These are phyloP conservation scores for Tribolium freemani DNA, from an alignment of 2,888 invertebrate genomes.

Conservation along the genomic window DNA sequence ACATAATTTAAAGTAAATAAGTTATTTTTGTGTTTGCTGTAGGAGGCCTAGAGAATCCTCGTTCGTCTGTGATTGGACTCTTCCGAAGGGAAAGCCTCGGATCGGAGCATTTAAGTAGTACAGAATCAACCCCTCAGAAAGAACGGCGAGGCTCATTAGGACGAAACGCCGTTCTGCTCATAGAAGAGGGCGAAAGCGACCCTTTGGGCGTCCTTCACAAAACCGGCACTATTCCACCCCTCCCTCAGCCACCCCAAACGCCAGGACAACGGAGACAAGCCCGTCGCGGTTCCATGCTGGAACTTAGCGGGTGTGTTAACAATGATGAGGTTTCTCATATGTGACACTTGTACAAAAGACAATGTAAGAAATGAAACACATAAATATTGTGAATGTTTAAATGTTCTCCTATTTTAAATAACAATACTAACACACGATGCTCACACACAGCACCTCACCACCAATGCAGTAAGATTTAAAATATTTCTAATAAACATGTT, in stretches of 20 bases:
- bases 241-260: constrained; percentile 72
- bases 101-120: constrained; percentile 74
- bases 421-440: neutral
- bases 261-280: constrained; percentile 77
- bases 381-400: constrained; percentile 19
- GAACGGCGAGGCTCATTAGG: constrained; percentile 62
- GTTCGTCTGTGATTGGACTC: constrained; percentile 91
- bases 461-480: neutral
- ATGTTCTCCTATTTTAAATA: constrained; percentile 2
- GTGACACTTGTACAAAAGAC: constrained; percentile 49
- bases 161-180: constrained; percentile 71
- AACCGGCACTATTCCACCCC: constrained; percentile 65
- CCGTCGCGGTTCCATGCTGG: constrained; percentile 86
- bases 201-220: constrained; percentile 63
- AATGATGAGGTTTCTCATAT: constrained; percentile 54
- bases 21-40: too few relatives aligned
- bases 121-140: constrained; percentile 66
- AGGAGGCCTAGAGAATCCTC: constrained; percentile 91
- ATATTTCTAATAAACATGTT: neutral
- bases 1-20: too few relatives aligned
- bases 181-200: constrained; percentile 71
- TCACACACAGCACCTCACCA: constrained; percentile 5
- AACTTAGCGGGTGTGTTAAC: constrained; percentile 80
- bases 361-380: constrained; percentile 52
- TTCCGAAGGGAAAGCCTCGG: constrained; percentile 87